These are phyloP conservation scores for Ligdia adustata DNA, from an alignment of 2,888 invertebrate genomes.

Conservation along the genomic window DNA sequence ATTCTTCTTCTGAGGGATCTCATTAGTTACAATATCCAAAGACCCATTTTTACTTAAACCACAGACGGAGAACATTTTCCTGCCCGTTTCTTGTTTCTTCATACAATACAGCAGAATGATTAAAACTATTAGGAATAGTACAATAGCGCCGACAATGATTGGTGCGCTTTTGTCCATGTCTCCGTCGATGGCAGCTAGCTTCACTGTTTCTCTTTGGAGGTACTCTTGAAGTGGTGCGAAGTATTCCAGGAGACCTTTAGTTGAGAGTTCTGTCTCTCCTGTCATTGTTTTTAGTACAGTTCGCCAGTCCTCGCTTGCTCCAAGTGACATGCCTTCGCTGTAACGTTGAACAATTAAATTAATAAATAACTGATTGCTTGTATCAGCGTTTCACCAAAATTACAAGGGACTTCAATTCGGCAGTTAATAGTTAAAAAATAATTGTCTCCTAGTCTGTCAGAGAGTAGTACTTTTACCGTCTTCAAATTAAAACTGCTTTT, in stretches of 20 bases:
- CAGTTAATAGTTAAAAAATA: too few relatives aligned
- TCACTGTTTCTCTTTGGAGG: slow-evolving; percentile 58
- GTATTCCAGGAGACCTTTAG: slow-evolving; percentile 68
- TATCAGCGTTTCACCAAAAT: too few relatives aligned
- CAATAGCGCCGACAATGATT: slow-evolving; percentile 67
- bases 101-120: slow-evolving; percentile 70
- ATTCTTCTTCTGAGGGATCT: slow-evolving; percentile 58
- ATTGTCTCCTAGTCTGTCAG: too few relatives aligned
- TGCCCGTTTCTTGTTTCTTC: slow-evolving; percentile 62
- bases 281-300: slow-evolving; percentile 69
- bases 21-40: slow-evolving; percentile 71
- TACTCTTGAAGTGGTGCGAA: slow-evolving; percentile 62
- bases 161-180: slow-evolving; percentile 72
- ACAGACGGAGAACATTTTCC: slow-evolving; percentile 61
- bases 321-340: slow-evolving; percentile 75
- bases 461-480: too few relatives aligned
- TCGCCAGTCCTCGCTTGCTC: slow-evolving; percentile 74
- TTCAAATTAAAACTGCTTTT: too few relatives aligned
- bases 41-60: slow-evolving; percentile 76
- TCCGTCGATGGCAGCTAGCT: slow-evolving; percentile 47
- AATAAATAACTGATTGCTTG: too few relatives aligned
- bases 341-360: too few relatives aligned
- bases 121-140: slow-evolving; percentile 59
- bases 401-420: too few relatives aligned
- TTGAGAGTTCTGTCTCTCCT: slow-evolving; percentile 69